phyloP scores from a whole-genome alignment of 2,113 vertebrate genomes.

The Copsychus sechellarum region DNA sequence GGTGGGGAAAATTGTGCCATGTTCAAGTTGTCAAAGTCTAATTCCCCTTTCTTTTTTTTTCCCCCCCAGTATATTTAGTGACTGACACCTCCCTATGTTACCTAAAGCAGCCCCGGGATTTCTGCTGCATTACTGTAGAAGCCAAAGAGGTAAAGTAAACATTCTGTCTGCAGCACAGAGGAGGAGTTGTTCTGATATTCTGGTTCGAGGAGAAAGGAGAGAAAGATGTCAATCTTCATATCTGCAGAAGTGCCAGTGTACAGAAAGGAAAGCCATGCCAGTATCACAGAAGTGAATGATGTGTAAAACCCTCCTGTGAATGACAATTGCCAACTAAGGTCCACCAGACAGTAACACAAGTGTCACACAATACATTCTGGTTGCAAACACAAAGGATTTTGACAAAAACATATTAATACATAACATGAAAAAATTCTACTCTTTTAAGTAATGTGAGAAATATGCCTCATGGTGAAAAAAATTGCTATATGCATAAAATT shows the following conservation, averaged over 20 bases:
- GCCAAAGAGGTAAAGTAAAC: constrained; percentile 83
- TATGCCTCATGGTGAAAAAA: not conserved
- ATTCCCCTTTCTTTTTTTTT: not conserved
- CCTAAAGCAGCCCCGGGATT: constrained; percentile 91
- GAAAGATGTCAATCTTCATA: not conserved
- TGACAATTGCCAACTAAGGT: not conserved
- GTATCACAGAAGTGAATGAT: not conserved
- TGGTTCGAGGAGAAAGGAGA: not conserved
- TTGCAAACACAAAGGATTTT: not conserved
- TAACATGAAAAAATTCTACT: not conserved
- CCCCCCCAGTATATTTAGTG: constrained; percentile 85
- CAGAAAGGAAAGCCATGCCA: not conserved
- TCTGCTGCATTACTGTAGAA: constrained; percentile 94
- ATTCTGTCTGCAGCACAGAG: not conserved
- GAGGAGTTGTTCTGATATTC: not conserved
- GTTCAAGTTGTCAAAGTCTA: not conserved
- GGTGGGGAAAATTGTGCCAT: not conserved
- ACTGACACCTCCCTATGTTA: constrained; percentile 83
- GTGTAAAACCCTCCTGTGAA: not conserved
- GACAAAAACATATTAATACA: not conserved
- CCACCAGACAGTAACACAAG: not conserved
- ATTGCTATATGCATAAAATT: not conserved
- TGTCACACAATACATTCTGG: not conserved
- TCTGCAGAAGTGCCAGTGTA: not conserved
- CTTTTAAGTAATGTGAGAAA: not conserved